A percentile compares a stretch with the other conserved stretches of the same genome.
Conservation (phyloP, 2,113 vertebrate species). For the Excalfactoria chinensis region DNA sequence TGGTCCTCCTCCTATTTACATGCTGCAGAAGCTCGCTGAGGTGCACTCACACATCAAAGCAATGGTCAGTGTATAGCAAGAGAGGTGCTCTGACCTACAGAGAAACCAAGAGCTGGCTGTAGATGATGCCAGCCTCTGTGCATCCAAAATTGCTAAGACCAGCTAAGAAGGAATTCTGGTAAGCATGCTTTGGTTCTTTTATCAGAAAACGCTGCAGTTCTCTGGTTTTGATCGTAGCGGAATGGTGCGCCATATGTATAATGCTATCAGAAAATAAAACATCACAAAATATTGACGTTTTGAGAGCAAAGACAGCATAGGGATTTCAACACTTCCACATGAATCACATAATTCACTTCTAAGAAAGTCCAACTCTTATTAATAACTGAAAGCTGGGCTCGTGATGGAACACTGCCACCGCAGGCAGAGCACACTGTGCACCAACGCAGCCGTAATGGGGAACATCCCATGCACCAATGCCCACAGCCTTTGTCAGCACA, state of each 20-base stretch:
- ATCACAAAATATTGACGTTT: constrained; percentile 32
- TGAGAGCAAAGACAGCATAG: neutral
- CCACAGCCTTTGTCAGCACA: neutral
- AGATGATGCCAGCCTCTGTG: rapidly evolving
- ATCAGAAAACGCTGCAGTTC: neutral
- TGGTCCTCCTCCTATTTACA: neutral
- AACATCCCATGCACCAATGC: neutral
- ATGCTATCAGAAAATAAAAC: neutral
- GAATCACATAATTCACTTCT: neutral
- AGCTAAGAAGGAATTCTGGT: neutral
- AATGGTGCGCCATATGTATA: neutral
- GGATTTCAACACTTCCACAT: neutral
- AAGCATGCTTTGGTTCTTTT: neutral
- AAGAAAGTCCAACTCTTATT: neutral
- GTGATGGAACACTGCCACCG: neutral
- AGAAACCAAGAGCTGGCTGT: neutral
- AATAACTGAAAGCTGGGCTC: neutral
- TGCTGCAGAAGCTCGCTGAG: neutral
- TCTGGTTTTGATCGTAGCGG: neutral
- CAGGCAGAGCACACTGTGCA: rapidly evolving
- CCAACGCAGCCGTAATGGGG: rapidly evolving
- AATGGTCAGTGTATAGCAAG: neutral
- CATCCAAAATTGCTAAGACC: too few species aligned
- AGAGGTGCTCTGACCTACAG: rapidly evolving
- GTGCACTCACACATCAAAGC: neutral